These are phyloP conservation scores for Rhombomys opimus DNA, from an alignment of 2,113 vertebrate genomes.

Conservation along the genomic window DNA sequence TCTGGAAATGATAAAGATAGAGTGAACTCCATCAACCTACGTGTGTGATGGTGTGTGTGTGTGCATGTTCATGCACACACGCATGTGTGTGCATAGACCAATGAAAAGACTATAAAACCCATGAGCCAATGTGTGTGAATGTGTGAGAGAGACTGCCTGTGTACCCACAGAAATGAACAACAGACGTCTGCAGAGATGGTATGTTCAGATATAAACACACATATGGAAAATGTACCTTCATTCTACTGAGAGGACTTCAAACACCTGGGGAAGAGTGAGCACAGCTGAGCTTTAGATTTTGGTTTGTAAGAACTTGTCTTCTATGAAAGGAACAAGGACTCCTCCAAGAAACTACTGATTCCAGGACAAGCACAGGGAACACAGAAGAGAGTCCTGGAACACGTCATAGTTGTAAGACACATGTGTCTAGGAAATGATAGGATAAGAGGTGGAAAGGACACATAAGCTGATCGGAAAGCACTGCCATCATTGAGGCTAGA, in stretches of 20 bases:
- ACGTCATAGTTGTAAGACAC: background rate
- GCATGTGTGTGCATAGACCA: background rate
- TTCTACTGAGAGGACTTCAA: background rate
- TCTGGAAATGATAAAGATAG: background rate
- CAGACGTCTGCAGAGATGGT: background rate
- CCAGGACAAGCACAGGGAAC: background rate
- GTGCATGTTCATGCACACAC: background rate
- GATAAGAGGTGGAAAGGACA: background rate
- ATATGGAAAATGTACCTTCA: background rate
- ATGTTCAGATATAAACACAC: background rate
- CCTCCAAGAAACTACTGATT: background rate
- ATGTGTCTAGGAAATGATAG: background rate
- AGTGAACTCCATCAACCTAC: background rate
- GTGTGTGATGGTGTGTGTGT: background rate
- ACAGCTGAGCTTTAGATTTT: background rate
- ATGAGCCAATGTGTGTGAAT: background rate
- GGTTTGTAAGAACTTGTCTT: background rate
- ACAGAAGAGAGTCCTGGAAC: background rate
- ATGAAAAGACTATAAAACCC: background rate
- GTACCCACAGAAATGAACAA: background rate
- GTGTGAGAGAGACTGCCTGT: background rate
- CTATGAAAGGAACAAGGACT: background rate
- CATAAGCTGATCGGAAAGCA: too few species aligned
- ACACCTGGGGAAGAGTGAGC: background rate
- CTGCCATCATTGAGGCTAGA: background rate